phyloP scores from a whole-genome alignment of 2,113 vertebrate species.

The Capra hircus region DNA sequence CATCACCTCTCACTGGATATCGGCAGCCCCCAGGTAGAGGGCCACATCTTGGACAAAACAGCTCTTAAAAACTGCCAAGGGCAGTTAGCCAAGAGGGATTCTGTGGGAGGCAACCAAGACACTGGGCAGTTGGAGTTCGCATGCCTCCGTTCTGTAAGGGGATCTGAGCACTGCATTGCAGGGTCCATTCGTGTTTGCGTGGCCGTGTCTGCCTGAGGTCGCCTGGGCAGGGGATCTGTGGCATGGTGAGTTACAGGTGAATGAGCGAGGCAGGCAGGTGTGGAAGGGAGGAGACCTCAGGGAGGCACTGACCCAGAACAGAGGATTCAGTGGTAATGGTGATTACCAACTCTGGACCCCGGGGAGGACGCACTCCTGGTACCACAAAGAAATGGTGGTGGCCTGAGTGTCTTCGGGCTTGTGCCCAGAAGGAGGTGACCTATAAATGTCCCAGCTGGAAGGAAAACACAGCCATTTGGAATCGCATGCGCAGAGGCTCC shows the following conservation, averaged over 20 bases:
- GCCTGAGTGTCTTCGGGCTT: neutral
- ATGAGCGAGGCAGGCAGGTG: neutral
- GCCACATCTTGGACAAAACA: neutral
- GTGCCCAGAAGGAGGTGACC: neutral
- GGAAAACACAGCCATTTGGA: neutral
- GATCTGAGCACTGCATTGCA: neutral
- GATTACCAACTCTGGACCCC: neutral
- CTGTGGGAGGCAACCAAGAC: neutral
- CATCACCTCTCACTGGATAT: neutral
- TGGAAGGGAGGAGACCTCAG: neutral
- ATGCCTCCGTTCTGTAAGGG: too few species aligned
- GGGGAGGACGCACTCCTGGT: neutral
- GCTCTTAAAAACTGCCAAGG: neutral
- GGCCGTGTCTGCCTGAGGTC: rapidly evolving
- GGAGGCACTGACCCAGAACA: neutral
- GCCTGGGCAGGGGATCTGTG: neutral
- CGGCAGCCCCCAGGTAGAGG: neutral
- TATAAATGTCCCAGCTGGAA: neutral
- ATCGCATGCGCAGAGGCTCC: neutral
- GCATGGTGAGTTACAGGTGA: neutral
- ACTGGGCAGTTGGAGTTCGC: rapidly evolving
- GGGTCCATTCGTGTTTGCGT: rapidly evolving
- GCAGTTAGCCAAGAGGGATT: neutral
- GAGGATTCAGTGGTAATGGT: neutral
- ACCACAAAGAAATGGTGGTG: neutral